Evolutionary conservation across 2,113 vertebrate genomes (phyloP).

Genomic region (Alexandromys fortis): DNA sequence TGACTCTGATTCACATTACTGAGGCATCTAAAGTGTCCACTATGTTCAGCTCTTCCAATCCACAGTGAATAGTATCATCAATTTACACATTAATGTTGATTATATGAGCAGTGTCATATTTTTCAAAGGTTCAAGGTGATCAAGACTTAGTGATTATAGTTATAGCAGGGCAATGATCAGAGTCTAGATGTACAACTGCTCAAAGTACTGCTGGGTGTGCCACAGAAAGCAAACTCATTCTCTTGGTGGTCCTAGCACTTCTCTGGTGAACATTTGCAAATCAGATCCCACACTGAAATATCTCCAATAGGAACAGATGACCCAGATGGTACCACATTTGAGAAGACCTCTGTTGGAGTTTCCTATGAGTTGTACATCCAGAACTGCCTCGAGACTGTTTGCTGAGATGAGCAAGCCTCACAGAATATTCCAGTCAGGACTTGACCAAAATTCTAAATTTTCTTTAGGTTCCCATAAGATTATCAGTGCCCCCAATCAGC

Average conservation of each 20-base stretch:
- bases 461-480: no score
- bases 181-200: background rate
- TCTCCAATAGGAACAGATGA: no score
- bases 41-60: background rate
- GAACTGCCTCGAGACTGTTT: no score
- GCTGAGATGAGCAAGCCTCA: no score
- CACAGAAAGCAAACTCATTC: background rate
- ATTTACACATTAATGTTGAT: background rate
- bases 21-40: background rate
- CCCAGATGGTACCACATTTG: no score
- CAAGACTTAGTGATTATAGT: background rate
- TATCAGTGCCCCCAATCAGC: no score
- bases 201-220: background rate
- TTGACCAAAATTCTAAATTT: no score
- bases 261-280: background rate
- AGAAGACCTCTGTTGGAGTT: no score
- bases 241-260: background rate
- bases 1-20: background rate
- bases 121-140: background rate
- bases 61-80: background rate
- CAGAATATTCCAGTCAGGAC: no score
- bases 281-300: background rate
- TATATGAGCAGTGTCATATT: background rate
- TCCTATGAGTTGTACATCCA: no score
- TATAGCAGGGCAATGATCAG: background rate